Base-by-base conservation (phyloP, 2,113 vertebrate species). In the Reinhardtius hippoglossoides region DNA sequence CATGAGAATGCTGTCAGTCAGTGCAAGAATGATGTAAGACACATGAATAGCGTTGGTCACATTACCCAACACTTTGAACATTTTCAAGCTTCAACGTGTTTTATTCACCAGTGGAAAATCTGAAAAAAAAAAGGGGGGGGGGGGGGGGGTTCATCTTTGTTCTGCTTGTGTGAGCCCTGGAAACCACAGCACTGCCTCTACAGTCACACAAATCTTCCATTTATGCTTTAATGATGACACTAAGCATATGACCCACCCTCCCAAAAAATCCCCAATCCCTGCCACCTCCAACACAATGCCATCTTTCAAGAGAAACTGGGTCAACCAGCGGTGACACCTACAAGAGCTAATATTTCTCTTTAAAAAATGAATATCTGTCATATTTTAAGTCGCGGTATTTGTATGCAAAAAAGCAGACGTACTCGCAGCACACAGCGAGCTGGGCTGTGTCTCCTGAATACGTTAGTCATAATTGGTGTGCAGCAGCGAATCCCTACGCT, bases 251-350 rank as follows among this genome's bases (percentile, higher is more conserved):
- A 64, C 71, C 65, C 80, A 58, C 24, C 61, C 42, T 27, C 5
- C 0, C 7, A 58, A 23, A 21, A 54, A 54, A 20, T 24, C 24
- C 23, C 24, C 56, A 68, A 76, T 65, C 67, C 62, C 10, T 60
- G 26, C 57, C 64, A 73, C 46, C 73, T 73, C 23, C 66, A 86
- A 80, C 76, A 85, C 59, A 88, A 84, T 60, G 67, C 56, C 63
- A 80, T 83, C 74, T 75, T 86, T 81, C 24, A 83, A 50, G 46
- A 40, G 46, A 66, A 90, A 90, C 79, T 91, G 65, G 87, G 89
- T 91, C 87, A 90, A 83, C 76, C 75, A 83, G 76, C 74, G 81
- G 54, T 24, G 62, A 75, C 78, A 82, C 5, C 64, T 67, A 67
- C 44, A 88, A 2, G 20, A 82, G 50, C 82, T 84, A 84, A 88